Evolutionary conservation across 23 tunicate species (phyloP), one percentile per base, ranked within the genome.

Genomic region (Halocynthia roretzi): DNA sequence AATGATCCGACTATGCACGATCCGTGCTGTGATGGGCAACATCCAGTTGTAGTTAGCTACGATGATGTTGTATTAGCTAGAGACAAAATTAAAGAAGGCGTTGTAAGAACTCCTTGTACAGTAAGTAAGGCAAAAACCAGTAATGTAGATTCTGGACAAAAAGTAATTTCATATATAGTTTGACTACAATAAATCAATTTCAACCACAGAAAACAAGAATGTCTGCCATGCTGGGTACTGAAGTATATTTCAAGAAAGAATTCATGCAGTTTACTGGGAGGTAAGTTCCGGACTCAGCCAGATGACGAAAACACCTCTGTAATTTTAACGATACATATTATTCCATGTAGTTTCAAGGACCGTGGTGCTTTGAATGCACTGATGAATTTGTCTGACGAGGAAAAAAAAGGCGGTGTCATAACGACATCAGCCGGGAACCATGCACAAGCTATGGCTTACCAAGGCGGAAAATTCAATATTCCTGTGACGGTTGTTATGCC

Each of bases 371-470:
- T 86, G 63, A 68, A 83, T 52, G 83, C 99, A 6, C 75, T 96
- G 44, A 70, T 90, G 14, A 96, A 89, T 31, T 64, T 96, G n/a
- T 61, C 85, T 6, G 83, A 85, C 8, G 96, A 89, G 54, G 82
- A 89, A 61, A 73, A 69, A 71, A 58, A 44, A 6, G 71, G 78
- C 31, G 99, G 99, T 18, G 99, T 96, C 10, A 72, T 96, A 10
- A 85, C 99, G 8, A 90, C 99, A 10, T 96, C 99, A 22, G 99
- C 99, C 55, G 99, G 99, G 53, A 96, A 96, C 76, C 99, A 96
- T 62, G 96, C 99, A 7, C 99, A 96, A 90, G 96, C 99, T 6
- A 78, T 90, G 64, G 96, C 96, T 53, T 83, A 87, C 53, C 99
- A 96, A 54, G 96, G 93, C 7, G 72, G 94, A 50, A 83, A 89